Base-by-base conservation (phyloP, 2,113 vertebrate genomes). In the Cathartes aura region DNA sequence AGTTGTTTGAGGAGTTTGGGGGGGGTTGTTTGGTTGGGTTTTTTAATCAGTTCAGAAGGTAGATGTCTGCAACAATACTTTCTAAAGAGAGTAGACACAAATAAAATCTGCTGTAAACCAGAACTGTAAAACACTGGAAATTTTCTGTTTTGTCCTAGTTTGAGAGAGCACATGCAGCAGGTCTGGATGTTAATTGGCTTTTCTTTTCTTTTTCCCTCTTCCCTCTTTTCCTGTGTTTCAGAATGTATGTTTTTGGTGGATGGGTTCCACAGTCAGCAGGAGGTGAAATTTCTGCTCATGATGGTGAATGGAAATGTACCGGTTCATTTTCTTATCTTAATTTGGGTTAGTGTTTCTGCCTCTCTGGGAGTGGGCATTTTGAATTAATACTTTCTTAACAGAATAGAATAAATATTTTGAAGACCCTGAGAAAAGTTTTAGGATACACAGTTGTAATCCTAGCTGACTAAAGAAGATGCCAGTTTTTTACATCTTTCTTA, bases 241-340 rank as follows among this genome's bases (percentile, higher is more conserved):
- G 99, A 98, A 99, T 99, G 99, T 99, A 99, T 97, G 95, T 99
- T 93, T 99, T 99, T 97, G 99, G 99, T 76, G 99, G 99, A 93
- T 99, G 99, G 99, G 98, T 99, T 97, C 99, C 99, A 79, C 98
- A 99, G 74, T 98, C 98, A 67, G 97, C 98, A 79, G 97, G 98
- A 43, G 98, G 98, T 72, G 97, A 98, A 60, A 94, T 97, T 76
- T 97, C 98, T 56, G 56, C 98, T 85, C 94, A 96, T 94, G 99
- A 98, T 96, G 98, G 98, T 63, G 98, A 99, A 94, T 99, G 99
- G 99, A 98, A 99, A 93, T 99, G 99, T 96, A 99, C 99, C 8
- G 98, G 98, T 96, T 99, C 99, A 59, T 98, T 99, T 98, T 99
- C 97, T 85, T 98, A 98, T 34, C 98, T 99, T 87, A 99, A 99